These are phyloP conservation scores for Squalus acanthias DNA, from an alignment of 2,797 vertebrate species.

Conservation along the genomic window DNA sequence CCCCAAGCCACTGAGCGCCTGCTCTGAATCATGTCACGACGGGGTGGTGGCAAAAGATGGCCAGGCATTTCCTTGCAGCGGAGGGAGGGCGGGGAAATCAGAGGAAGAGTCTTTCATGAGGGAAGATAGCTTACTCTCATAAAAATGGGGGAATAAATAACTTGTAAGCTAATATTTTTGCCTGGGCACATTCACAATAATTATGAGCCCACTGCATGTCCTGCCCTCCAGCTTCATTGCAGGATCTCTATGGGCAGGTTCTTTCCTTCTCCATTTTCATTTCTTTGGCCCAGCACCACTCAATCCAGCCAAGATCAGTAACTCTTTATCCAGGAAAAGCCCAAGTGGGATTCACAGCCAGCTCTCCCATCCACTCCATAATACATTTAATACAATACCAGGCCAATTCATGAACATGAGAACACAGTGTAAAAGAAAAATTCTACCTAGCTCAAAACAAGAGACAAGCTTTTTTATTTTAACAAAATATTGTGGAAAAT, in stretches of 20 bases:
- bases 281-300: not conserved
- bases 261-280: not conserved
- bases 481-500: not conserved
- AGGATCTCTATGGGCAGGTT: not conserved
- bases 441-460: not conserved
- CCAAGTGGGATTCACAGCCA: not conserved
- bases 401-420: not conserved
- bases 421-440: not conserved
- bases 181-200: not conserved
- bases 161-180: not conserved
- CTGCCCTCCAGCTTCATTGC: not conserved
- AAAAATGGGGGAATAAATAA: not conserved
- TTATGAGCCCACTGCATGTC: not conserved
- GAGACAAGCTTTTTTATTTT: not conserved
- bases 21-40: no score
- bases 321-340: constrained; percentile 8
- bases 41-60: not conserved
- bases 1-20: not conserved
- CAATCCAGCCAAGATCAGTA: constrained; percentile 11
- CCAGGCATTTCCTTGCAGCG: not conserved
- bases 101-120: not conserved
- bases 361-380: not conserved
- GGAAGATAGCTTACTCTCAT: not conserved
- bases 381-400: not conserved
- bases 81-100: not conserved